Evolutionary conservation across 2,113 vertebrate genomes (phyloP).

Genomic region (Strix uralensis): DNA sequence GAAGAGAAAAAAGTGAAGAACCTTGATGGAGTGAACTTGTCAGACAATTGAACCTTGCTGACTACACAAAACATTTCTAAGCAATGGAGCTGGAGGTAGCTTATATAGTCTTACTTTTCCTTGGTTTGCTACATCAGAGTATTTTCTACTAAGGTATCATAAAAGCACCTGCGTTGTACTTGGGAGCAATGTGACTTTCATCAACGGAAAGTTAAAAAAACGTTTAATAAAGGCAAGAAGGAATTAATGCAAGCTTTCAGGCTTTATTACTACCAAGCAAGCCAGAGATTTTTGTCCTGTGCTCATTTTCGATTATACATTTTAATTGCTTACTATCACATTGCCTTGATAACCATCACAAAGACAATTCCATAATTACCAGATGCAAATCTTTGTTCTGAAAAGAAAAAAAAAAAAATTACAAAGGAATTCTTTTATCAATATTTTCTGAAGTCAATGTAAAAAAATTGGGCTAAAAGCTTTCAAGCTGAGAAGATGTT

Average conservation of each 20-base stretch:
- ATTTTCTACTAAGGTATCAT: background rate
- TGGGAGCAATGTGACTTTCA: constrained; percentile 1
- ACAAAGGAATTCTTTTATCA: constrained; percentile 4
- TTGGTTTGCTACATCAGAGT: background rate
- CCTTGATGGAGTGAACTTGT: background rate
- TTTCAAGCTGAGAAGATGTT: background rate
- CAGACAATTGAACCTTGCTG: background rate
- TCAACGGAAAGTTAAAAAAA: background rate
- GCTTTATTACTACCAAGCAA: constrained; percentile 1
- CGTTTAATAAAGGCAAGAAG: background rate
- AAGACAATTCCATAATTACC: constrained; percentile 48
- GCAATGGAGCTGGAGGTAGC: background rate
- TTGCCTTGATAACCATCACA: constrained; percentile 34
- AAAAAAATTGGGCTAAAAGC: constrained; percentile 11
- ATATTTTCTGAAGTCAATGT: background rate
- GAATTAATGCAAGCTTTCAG: constrained; percentile 29
- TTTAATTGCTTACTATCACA: constrained; percentile 55
- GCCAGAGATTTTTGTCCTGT: background rate
- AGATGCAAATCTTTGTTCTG: background rate
- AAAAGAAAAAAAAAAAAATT: background rate
- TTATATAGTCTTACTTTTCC: background rate
- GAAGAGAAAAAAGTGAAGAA: background rate
- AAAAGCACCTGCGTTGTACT: constrained; percentile 22
- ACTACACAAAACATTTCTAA: background rate
- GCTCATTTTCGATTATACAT: constrained; percentile 12